phyloP scores from a whole-genome alignment of 2,888 invertebrate species.

The Drosophila colorata region DNA sequence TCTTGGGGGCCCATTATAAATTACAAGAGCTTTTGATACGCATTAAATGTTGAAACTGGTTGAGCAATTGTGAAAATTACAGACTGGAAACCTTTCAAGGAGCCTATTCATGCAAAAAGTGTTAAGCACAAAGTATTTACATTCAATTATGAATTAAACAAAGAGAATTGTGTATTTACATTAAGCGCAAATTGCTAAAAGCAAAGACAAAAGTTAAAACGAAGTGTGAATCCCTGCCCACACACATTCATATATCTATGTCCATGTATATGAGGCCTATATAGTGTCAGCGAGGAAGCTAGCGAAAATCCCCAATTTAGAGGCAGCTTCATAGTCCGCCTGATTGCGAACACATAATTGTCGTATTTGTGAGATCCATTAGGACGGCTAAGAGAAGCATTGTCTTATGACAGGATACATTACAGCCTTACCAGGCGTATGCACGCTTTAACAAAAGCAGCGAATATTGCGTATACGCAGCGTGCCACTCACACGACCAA shows the following conservation, averaged over 20 bases:
- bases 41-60: constrained; percentile 1
- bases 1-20: constrained; percentile 12
- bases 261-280: background rate
- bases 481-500: background rate
- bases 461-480: constrained; percentile 27
- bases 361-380: constrained; percentile 20
- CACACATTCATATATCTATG: too few relatives aligned
- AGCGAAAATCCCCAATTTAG: constrained; percentile 13
- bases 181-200: constrained; percentile 26
- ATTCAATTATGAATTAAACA: constrained; percentile 56
- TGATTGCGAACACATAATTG: constrained; percentile 14
- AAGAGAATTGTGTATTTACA: constrained; percentile 31
- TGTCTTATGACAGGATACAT: constrained; percentile 30
- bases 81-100: constrained; percentile 9
- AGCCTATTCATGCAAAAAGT: constrained; percentile 21
- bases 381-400: constrained; percentile 10
- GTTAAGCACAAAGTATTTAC: constrained; percentile 51
- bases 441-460: background rate
- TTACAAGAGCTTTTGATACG: constrained; percentile 15
- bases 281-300: background rate
- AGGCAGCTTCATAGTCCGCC: constrained; percentile 6
- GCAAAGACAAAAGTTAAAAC: background rate
- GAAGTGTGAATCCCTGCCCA: constrained; percentile 7
- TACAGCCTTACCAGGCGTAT: constrained; percentile 17
- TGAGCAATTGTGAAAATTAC: constrained; percentile 35